These are phyloP conservation scores for Chrosomus eos DNA, from an alignment of 2,797 vertebrate species.

Conservation along the genomic window DNA sequence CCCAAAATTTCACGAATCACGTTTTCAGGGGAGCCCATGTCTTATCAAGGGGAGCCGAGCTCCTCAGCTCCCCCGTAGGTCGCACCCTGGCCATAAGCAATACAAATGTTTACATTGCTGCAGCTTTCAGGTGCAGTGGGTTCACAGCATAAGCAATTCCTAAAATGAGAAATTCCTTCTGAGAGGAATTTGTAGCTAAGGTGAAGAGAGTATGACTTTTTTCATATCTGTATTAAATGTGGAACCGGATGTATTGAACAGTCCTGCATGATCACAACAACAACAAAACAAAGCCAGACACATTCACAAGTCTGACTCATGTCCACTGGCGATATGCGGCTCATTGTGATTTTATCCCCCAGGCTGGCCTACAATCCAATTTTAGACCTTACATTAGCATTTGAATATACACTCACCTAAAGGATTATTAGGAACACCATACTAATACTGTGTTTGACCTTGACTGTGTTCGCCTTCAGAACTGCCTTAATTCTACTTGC, in stretches of 20 bases:
- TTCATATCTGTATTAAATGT: not conserved
- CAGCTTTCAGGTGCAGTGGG: not conserved
- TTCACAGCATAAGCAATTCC: conserved; percentile 26
- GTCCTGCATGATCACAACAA: conserved; percentile 8
- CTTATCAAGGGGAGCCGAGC: too few species aligned
- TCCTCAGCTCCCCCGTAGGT: too few species aligned
- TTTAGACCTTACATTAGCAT: not conserved
- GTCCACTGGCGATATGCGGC: not conserved
- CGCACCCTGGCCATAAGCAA: not conserved
- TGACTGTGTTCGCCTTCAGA: too few species aligned
- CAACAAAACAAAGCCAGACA: not conserved
- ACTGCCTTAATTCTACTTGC: too few species aligned
- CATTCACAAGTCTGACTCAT: conserved; percentile 12
- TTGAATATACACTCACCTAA: not conserved
- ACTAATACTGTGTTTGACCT: too few species aligned
- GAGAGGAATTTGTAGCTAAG: not conserved
- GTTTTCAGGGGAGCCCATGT: too few species aligned
- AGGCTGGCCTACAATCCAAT: not conserved
- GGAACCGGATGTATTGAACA: not conserved
- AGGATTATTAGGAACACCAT: too few species aligned
- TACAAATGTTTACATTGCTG: conserved; percentile 13
- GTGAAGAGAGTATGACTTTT: too few species aligned
- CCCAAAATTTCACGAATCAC: too few species aligned
- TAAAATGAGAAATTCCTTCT: conserved; percentile 7
- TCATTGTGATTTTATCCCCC: not conserved